Base-by-base conservation (phyloP, 2,113 vertebrate species). In the Oenanthe melanoleuca region DNA sequence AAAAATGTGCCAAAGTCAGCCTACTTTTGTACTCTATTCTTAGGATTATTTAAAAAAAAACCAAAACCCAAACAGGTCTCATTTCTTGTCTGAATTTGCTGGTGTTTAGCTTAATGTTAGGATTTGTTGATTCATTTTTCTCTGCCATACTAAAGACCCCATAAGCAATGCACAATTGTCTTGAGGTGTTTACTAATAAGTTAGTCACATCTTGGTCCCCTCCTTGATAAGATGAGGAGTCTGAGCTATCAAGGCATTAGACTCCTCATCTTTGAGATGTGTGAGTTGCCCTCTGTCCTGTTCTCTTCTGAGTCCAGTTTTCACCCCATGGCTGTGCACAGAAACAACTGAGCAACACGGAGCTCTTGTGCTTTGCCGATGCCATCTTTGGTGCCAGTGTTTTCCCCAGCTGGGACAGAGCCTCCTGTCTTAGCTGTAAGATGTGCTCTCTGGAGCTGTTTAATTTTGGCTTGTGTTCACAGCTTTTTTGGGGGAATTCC, bases 1-100 rank as follows among this genome's bases (percentile, higher is more conserved):
- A 82, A 71, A 69, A 73, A 63, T 31, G 40, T 80, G 94, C 64
- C 80, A 78, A 94, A 92, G n/a, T 14, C 69, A 81, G 42, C 47
- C 78, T 56, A 67, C 72, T 91, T 86, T 93, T 79, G n/a, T 63
- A 52, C 19, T 77, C 65, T 4, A 0, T 73, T 86, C 63, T 69
- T 69, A 5, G 10, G 86, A 53, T 88, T 85, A 24, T 63, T 67
- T 6, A 12, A 82, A 31, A 37, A 59, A 53, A 45, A 9, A 28
- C 47, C 18, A 31, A 47, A 33, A 2, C 9, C 11, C 34, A 26
- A 47, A 45, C 11, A 55, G 13, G n/a, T 53, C n/a, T 84, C 0
- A 0, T 82, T 92, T 87, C 37, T 72, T 65, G 33, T 61, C 50
- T 73, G 63, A 69, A 59, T 80, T 77, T 59, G 28, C 82, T 38